Evolutionary conservation across 1,140 invertebrate species (phyloP), one percentile per base, ranked within the genome.

Genomic region (Megalopta genalis): DNA sequence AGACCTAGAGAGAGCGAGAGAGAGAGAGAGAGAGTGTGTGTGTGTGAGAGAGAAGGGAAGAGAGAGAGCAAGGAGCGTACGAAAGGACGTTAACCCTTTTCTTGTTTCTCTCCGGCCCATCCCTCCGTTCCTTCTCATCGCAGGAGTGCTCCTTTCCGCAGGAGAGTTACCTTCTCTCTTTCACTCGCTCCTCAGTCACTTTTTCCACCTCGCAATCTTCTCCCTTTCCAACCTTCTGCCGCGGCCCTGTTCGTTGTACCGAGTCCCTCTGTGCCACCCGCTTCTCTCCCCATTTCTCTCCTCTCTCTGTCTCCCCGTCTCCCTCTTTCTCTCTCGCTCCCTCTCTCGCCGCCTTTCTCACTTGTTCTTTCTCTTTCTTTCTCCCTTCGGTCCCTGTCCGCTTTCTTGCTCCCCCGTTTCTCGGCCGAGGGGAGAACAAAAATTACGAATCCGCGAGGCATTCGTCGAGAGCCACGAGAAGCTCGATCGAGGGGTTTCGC

Each of bases 31-130:
- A 75, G 69, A 80, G 60, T 66, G 66, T n/a, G n/a, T n/a, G n/a
- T n/a, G n/a, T n/a, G n/a, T n/a, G n/a, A n/a, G n/a, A n/a, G 32
- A 32, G 32, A 32, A 2, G 32, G 57, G 32, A 2, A 14, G 23
- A 25, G 23, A 16, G 59, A 27, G 59, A 25, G 25, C 23, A 27
- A 60, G 23, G 59, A 25, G 12, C 62, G 82, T 87, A 84, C 86
- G 85, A 90, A 89, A 90, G 88, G 88, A 90, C 88, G 88, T 90
- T 90, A 88, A 90, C 88, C 88, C 82, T 90, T 88, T 88, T 86
- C 87, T 86, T 85, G 78, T 87, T 85, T 85, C 86, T 86, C 78
- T 87, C 83, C 78, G 52, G 54, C 83, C 81, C 79, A 75, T 69
- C 72, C 54, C 77, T 82, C 54, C 69, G 69, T 46, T 72, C 46